phyloP scores from a whole-genome alignment of 2,888 invertebrate genomes.

The Machimus rusticus region DNA sequence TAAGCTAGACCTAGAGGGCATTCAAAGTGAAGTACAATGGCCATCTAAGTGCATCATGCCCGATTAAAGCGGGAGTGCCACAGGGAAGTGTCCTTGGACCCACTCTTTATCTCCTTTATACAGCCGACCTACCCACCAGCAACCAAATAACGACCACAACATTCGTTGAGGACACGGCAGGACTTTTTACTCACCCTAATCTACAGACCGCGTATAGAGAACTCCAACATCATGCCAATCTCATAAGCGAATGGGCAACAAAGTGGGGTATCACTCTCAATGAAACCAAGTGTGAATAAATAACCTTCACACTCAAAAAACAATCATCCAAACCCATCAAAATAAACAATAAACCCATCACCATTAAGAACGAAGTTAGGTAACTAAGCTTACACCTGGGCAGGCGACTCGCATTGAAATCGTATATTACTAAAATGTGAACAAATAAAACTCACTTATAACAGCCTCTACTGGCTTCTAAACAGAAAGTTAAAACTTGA shows the following conservation, averaged over 20 bases:
- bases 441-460: not conserved
- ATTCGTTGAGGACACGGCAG: not conserved
- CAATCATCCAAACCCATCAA: not conserved
- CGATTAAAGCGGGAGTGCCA: not conserved
- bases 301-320: not conserved
- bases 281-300: not conserved
- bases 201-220: not conserved
- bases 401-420: not conserved
- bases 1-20: not conserved
- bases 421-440: not conserved
- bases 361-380: not conserved
- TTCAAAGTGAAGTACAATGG: not conserved
- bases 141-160: not conserved
- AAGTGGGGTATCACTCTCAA: not conserved
- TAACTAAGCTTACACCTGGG: not conserved
- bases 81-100: slow-evolving; percentile 22
- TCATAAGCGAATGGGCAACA: not conserved
- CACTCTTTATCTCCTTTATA: not conserved
- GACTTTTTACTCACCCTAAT: not conserved
- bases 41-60: not conserved
- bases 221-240: not conserved
- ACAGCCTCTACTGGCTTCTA: not conserved
- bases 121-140: not conserved
- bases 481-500: not conserved
- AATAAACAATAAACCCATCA: not conserved